Evolutionary conservation across 2,888 invertebrate species (phyloP).

Genomic region (Watsonalla cultraria): DNA sequence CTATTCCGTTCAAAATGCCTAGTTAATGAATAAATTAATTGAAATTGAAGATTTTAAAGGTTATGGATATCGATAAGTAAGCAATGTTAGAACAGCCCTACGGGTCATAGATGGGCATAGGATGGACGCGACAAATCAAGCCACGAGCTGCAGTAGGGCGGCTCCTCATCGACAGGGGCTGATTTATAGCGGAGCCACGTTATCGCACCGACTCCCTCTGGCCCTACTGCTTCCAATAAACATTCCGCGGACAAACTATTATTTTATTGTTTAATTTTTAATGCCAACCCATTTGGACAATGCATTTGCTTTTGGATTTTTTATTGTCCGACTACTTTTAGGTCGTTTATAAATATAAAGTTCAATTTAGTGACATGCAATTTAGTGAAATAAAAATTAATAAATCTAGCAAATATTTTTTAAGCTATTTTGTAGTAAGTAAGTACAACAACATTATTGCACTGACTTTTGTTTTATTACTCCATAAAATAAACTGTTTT

Average conservation of each 20-base stretch:
- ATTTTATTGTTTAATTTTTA: slow-evolving; percentile 1
- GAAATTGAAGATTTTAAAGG: too few species aligned
- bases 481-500: too few species aligned
- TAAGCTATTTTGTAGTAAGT: too few species aligned
- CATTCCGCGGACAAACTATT: not conserved
- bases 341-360: not conserved
- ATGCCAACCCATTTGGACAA: not conserved
- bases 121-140: slow-evolving; percentile 76
- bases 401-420: too few species aligned
- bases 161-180: slow-evolving; percentile 72
- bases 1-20: too few species aligned
- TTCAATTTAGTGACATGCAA: too few species aligned
- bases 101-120: slow-evolving; percentile 48
- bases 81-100: slow-evolving; percentile 19
- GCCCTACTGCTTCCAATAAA: slow-evolving; percentile 1
- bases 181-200: slow-evolving; percentile 68
- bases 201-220: slow-evolving; percentile 50
- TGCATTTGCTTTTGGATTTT: not conserved
- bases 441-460: too few species aligned
- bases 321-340: not conserved
- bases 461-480: too few species aligned
- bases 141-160: slow-evolving; percentile 67
- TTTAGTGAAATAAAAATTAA: too few species aligned
- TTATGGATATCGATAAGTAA: slow-evolving; percentile 2
- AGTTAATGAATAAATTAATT: too few species aligned